Evolutionary conservation across 2,888 invertebrate genomes (phyloP).

Genomic region (Caenorhabditis becei): DNA sequence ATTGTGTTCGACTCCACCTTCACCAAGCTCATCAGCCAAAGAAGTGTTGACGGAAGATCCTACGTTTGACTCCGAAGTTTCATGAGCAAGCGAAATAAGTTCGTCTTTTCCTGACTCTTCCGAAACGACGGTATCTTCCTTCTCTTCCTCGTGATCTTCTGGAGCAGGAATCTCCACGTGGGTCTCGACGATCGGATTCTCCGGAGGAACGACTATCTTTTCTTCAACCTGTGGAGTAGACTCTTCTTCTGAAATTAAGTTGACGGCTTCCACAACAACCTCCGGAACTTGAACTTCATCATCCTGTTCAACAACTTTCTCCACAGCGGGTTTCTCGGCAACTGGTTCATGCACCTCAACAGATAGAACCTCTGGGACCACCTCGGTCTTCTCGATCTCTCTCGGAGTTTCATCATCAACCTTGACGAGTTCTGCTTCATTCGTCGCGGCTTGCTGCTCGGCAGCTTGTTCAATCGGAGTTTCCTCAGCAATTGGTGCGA

Average conservation of each 20-base stretch:
- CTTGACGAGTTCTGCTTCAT: neutral
- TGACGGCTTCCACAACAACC: constrained; percentile 1
- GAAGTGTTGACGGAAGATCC: constrained; percentile 35
- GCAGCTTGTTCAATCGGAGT: neutral
- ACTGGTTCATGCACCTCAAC: neutral
- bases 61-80: constrained; percentile 24
- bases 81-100: constrained; percentile 10
- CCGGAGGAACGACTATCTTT: too few relatives aligned
- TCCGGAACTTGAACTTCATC: neutral
- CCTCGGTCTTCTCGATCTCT: neutral
- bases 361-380: neutral
- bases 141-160: neutral
- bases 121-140: neutral
- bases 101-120: constrained; percentile 10
- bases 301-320: neutral
- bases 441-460: neutral
- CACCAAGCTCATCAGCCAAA: constrained; percentile 38
- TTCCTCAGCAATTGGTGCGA: neutral
- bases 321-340: neutral
- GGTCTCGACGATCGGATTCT: too few relatives aligned
- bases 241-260: neutral
- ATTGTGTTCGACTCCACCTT: constrained; percentile 9
- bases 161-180: neutral
- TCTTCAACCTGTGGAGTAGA: too few relatives aligned
- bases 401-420: neutral